These are phyloP conservation scores for Prionace glauca DNA, from an alignment of 2,797 vertebrate genomes.

Conservation along the genomic window DNA sequence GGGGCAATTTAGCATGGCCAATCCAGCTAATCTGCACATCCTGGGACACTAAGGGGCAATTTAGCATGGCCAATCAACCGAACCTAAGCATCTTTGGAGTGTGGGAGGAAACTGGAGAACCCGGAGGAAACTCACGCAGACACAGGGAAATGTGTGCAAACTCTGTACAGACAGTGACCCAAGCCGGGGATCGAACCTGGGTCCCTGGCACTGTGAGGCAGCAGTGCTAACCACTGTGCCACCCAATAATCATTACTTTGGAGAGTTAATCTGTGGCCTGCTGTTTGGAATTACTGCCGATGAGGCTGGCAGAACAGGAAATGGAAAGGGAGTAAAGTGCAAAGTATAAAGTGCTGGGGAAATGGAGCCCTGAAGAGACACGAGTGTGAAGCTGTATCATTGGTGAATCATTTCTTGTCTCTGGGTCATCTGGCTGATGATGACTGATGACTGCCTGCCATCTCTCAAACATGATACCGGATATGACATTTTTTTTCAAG, in stretches of 20 bases:
- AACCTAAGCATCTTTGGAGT: too few relatives aligned
- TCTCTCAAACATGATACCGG: not conserved
- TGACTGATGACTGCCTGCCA: not conserved
- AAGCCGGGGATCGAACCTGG: too few relatives aligned
- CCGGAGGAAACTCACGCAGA: too few relatives aligned
- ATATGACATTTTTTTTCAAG: constrained; percentile 29
- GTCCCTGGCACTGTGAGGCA: too few relatives aligned
- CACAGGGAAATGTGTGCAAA: too few relatives aligned
- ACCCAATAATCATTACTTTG: too few relatives aligned
- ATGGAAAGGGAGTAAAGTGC: not conserved
- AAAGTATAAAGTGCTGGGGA: not conserved
- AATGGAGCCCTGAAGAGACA: not conserved
- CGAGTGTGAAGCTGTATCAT: not conserved
- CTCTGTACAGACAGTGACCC: too few relatives aligned
- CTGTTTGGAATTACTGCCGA: not conserved
- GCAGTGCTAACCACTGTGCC: too few relatives aligned
- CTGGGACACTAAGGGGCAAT: too few relatives aligned
- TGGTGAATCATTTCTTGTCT: not conserved
- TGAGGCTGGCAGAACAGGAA: not conserved
- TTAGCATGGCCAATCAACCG: not conserved
- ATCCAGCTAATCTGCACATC: too few relatives aligned
- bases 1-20: too few relatives aligned
- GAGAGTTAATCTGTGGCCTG: not conserved
- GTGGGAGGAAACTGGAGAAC: too few relatives aligned
- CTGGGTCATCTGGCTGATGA: not conserved